Evolutionary conservation across 2,888 invertebrate species (phyloP), one percentile per base, ranked within the genome.

Genomic region (Micoletzkya japonica): DNA sequence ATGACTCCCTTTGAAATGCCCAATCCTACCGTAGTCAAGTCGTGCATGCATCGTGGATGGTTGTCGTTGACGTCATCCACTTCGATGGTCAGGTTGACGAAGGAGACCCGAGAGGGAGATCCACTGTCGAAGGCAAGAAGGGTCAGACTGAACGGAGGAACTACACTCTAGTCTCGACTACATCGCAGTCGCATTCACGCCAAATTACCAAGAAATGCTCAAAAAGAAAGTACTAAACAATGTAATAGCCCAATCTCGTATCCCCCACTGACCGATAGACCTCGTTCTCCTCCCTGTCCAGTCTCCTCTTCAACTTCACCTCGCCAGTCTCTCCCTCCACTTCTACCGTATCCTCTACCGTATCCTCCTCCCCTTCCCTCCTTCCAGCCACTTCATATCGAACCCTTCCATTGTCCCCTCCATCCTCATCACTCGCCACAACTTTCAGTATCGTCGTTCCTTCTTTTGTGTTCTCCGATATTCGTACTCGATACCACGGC

Each of bases 241-340:
- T n/a, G n/a, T n/a, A n/a, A n/a, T n/a, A n/a, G n/a, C n/a, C n/a
- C n/a, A n/a, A n/a, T n/a, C n/a, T n/a, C n/a, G n/a, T n/a, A n/a
- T n/a, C n/a, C n/a, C 10, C 57, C 10, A 57, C 93, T 24, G 95
- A 88, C 73, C 91, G 90, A 87, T 95, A 95, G 84, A 92, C 91
- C 74, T 89, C 90, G 81, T 92, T 91, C 3, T 91, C 89, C 87
- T 96, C 95, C 36, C 95, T 90, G 87, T 96, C 95, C 70, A 96
- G 87, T 82, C 91, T 91, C 0, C 93, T 92, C 75, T 93, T 92
- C 0, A 95, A 91, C 85, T 91, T 91, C 39, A 79, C 54, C 17
- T 75, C 64, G 59, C 79, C 79, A 37, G 73, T 72, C 24, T 71
- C 74, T 32, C 71, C 69, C 44, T 76, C 76, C 32, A 79, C 57